Conservation (phyloP, 2,113 vertebrate species). For the Corynorhinus townsendii region DNA sequence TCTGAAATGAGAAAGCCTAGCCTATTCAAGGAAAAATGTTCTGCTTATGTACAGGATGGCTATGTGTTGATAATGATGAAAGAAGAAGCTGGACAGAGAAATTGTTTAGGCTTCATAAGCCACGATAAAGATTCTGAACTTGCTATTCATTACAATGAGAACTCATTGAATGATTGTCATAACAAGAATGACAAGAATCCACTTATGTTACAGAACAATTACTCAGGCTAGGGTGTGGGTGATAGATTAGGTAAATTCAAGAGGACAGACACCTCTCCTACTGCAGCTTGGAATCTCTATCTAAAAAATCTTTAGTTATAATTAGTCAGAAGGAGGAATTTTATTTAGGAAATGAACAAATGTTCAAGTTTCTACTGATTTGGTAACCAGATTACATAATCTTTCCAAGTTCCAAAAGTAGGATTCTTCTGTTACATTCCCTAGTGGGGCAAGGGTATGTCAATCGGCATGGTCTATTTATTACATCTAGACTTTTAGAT, state of each 20-base stretch:
- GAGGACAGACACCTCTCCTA: neutral
- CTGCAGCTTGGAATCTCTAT: neutral
- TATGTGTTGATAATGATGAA: neutral
- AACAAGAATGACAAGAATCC: neutral
- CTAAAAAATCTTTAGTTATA: neutral
- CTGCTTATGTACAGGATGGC: neutral
- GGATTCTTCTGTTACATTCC: neutral
- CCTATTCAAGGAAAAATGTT: neutral
- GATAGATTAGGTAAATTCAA: neutral
- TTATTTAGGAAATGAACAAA: conserved; percentile 1
- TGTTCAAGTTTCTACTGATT: conserved; percentile 6
- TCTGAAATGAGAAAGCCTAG: neutral
- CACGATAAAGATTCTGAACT: neutral
- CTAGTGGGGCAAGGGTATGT: neutral
- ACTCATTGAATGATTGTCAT: neutral
- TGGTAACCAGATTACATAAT: neutral
- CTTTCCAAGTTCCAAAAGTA: neutral
- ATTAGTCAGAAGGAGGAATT: neutral
- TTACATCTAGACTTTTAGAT: neutral
- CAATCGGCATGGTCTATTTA: neutral
- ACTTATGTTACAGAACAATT: neutral
- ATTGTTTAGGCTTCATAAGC: neutral
- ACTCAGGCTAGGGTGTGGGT: neutral
- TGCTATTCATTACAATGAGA: neutral
- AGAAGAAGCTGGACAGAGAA: neutral